These are phyloP conservation scores for Drosophila vallismaia DNA, from an alignment of 2,888 invertebrate genomes.

Conservation along the genomic window DNA sequence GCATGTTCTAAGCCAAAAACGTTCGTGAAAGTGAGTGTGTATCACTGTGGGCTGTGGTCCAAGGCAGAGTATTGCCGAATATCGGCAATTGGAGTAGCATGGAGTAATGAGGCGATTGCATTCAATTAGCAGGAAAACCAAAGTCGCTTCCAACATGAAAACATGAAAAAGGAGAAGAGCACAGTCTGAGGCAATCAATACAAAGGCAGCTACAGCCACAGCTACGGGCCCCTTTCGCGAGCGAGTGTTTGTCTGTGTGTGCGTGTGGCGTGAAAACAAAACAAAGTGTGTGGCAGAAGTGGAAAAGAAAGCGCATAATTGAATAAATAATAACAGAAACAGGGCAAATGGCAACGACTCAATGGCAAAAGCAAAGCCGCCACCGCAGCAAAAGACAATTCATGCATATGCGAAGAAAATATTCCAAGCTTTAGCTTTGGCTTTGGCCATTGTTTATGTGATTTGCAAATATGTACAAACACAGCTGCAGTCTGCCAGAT, in stretches of 20 bases:
- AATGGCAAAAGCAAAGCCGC: constrained; percentile 62
- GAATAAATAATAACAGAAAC: constrained; percentile 73
- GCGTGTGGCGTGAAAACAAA: constrained; percentile 63
- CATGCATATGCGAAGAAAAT: constrained; percentile 36
- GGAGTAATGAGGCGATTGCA: constrained; percentile 46
- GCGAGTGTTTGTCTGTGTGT: constrained; percentile 19
- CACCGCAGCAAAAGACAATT: constrained; percentile 40
- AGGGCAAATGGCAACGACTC: constrained; percentile 51
- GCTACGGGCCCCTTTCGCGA: constrained; percentile 34
- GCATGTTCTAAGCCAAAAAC: not conserved
- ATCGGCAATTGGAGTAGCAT: constrained; percentile 42
- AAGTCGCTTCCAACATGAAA: constrained; percentile 9
- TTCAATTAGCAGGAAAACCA: constrained; percentile 30
- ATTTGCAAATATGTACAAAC: constrained; percentile 49
- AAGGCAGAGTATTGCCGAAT: constrained; percentile 22
- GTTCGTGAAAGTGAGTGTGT: constrained; percentile 17
- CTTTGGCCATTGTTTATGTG: constrained; percentile 62
- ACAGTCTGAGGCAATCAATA: constrained; percentile 71
- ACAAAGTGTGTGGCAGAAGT: constrained; percentile 64
- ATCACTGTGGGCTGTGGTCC: constrained; percentile 42
- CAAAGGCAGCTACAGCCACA: constrained; percentile 25
- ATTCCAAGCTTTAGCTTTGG: constrained; percentile 26
- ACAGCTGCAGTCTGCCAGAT: constrained; percentile 20
- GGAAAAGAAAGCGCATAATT: constrained; percentile 76
- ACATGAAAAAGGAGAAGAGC: constrained; percentile 8